phyloP scores from a whole-genome alignment of 2,888 invertebrate species.

The Cepaea hortensis region DNA sequence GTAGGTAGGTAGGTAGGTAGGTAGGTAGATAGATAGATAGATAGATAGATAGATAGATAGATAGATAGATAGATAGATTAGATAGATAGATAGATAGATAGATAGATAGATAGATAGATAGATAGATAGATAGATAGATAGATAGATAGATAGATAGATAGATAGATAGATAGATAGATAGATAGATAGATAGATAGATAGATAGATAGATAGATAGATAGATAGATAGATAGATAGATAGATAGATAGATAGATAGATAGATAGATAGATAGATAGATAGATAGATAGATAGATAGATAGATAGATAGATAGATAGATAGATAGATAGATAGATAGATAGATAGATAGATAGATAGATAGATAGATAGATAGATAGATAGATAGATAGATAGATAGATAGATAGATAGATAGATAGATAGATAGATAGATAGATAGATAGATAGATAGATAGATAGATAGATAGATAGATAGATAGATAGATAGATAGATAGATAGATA shows the following conservation, averaged over 20 bases:
- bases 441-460: slow-evolving; percentile 14
- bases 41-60: background rate
- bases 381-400: slow-evolving; percentile 7
- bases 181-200: background rate
- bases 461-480: slow-evolving; percentile 4
- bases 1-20: background rate
- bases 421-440: slow-evolving; percentile 9
- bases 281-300: slow-evolving; percentile 7
- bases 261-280: slow-evolving; percentile 7
- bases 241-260: slow-evolving; percentile 7
- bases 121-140: slow-evolving; percentile 2
- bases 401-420: slow-evolving; percentile 7
- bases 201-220: slow-evolving; percentile 7
- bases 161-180: background rate
- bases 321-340: slow-evolving; percentile 7
- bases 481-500: slow-evolving; percentile 18
- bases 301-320: slow-evolving; percentile 7
- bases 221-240: slow-evolving; percentile 7
- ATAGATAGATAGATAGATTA: background rate
- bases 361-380: slow-evolving; percentile 7
- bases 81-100: background rate
- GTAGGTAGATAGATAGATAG: background rate
- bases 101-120: background rate
- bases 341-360: slow-evolving; percentile 7
- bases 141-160: slow-evolving; percentile 7